Evolutionary conservation across 2,797 vertebrate species (phyloP).

Genomic region (Uromys caudimaculatus): DNA sequence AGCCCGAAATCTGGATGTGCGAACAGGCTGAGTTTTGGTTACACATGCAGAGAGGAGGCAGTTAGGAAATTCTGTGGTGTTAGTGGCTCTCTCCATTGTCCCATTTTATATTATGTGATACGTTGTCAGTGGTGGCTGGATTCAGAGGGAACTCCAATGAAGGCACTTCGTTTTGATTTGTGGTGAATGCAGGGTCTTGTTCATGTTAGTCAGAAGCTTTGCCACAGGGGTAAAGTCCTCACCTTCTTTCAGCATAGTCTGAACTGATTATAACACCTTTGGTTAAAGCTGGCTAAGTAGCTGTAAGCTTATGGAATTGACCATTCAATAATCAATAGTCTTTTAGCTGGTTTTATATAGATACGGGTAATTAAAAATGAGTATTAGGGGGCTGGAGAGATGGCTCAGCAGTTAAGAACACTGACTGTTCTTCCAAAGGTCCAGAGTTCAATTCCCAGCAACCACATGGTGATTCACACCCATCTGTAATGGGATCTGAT

Average conservation of each 20-base stretch:
- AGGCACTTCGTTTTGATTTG: background rate
- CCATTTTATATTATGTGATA: background rate
- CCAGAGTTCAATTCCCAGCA: no score
- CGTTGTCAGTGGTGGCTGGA: background rate
- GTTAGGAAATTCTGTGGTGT: background rate
- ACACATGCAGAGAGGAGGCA: background rate
- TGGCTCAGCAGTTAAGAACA: no score
- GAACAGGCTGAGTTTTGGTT: constrained; percentile 12
- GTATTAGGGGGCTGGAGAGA: no score
- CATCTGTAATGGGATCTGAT: no score
- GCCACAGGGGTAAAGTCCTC: no score
- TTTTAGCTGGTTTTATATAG: background rate
- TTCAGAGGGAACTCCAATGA: background rate
- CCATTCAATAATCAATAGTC: background rate
- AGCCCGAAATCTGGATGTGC: background rate
- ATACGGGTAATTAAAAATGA: background rate
- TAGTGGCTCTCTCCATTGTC: background rate
- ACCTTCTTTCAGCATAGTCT: background rate
- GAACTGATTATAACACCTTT: background rate
- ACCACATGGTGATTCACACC: no score
- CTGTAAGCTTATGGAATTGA: background rate
- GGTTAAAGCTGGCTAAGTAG: background rate
- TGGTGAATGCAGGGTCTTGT: background rate
- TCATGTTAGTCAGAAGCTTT: background rate
- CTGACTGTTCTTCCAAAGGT: no score